Evolutionary conservation across 2,888 invertebrate genomes (phyloP).

Genomic region (Tinea semifulvella): DNA sequence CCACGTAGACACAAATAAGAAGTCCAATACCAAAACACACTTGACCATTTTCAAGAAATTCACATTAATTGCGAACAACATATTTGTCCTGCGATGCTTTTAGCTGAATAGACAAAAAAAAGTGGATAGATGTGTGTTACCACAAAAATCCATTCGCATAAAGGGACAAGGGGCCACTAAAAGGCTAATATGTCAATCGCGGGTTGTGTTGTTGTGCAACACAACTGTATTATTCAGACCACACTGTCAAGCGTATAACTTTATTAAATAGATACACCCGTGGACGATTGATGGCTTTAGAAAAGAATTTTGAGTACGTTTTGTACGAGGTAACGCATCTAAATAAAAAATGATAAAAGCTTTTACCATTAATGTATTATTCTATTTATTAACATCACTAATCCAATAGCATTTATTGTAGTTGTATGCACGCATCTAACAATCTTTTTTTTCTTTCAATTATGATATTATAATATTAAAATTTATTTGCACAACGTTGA

Average conservation of each 20-base stretch:
- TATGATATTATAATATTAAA: too few species aligned
- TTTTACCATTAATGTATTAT: too few species aligned
- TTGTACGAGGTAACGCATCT: too few species aligned
- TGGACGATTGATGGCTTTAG: constrained; percentile 48
- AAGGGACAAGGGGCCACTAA: constrained; percentile 36
- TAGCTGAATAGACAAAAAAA: background rate
- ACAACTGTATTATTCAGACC: constrained; percentile 34
- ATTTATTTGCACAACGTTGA: too few species aligned
- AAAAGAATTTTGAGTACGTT: background rate
- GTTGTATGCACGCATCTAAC: too few species aligned
- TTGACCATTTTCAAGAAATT: background rate
- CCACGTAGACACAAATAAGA: constrained; percentile 2
- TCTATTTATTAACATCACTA: background rate
- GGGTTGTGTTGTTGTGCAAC: constrained; percentile 46
- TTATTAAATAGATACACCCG: constrained; percentile 47
- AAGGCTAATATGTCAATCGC: constrained; percentile 53
- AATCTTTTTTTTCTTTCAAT: background rate
- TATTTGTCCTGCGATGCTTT: background rate
- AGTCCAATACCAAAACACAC: background rate
- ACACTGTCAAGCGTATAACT: constrained; percentile 49
- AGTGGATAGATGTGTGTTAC: background rate
- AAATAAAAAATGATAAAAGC: background rate
- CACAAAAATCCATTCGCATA: constrained; percentile 22
- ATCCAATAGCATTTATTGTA: background rate
- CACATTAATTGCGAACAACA: background rate